Conservation (phyloP, 1,140 invertebrate genomes). For the Acromyrmex echinatior region DNA sequence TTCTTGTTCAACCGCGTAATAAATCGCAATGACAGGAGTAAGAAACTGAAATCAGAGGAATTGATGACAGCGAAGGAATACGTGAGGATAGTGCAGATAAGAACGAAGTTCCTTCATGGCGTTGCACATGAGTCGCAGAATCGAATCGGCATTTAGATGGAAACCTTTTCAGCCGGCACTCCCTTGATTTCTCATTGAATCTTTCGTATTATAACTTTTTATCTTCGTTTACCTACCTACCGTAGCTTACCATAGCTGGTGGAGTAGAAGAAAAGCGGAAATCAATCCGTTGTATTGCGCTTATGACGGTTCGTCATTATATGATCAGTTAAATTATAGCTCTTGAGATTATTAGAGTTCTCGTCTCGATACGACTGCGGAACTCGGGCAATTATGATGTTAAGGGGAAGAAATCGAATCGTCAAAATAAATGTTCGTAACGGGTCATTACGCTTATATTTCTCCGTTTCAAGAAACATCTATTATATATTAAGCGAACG, state of each 20-base stretch:
- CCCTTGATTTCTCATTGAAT: slow-evolving; percentile 46
- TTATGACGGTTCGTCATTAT: slow-evolving; percentile 38
- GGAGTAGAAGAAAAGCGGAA: slow-evolving; percentile 52
- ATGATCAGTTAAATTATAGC: slow-evolving; percentile 23
- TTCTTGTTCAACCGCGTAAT: slow-evolving; percentile 23
- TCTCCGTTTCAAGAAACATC: background rate
- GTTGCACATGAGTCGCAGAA: slow-evolving; percentile 42
- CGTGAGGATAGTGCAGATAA: slow-evolving; percentile 28
- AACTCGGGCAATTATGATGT: slow-evolving; percentile 17
- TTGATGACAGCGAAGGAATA: slow-evolving; percentile 48
- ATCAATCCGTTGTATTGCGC: slow-evolving; percentile 47
- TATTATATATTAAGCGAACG: background rate
- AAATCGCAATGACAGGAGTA: slow-evolving; percentile 35
- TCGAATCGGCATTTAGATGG: slow-evolving; percentile 73
- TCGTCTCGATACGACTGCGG: slow-evolving; percentile 16
- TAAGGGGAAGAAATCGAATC: slow-evolving; percentile 24
- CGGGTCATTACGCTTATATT: background rate
- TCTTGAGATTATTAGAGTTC: slow-evolving; percentile 16
- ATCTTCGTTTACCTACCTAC: background rate
- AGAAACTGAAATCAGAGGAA: slow-evolving; percentile 29
- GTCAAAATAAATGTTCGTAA: slow-evolving; percentile 11
- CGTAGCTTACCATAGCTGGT: background rate
- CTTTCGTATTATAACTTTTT: slow-evolving; percentile 44
- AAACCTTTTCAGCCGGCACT: slow-evolving; percentile 75
- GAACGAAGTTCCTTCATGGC: slow-evolving; percentile 29